Base-by-base conservation (phyloP, 2,888 invertebrate genomes). In the Acrocyrtus sp. region DNA sequence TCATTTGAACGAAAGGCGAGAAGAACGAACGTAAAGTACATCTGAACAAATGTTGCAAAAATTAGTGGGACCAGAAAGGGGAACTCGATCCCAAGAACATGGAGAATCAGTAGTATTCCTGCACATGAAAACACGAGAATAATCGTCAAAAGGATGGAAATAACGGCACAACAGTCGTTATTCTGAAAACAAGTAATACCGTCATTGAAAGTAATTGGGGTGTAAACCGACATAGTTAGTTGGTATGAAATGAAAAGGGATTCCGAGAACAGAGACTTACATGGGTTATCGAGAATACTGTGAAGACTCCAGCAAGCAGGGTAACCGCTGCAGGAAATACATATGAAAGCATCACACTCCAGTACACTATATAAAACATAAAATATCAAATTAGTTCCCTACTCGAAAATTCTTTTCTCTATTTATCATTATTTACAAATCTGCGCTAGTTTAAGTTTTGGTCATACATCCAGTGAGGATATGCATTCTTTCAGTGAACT, bases 31-130 rank as follows among this genome's bases (percentile, higher is more conserved):
- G 66, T 66, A 21, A 66, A 66, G 26, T 21, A 50, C 26, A 50
- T 58, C 12, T 66, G 66, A 12, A 66, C 8, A 5, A 41, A 10
- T 3, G 57, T 57, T 24, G 41, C 66, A 26, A 48, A 34, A 12
- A 66, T 57, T 19, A 66, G 45, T n/a, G 66, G 66, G 22, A 66
- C 51, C 19, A 66, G 34, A 29, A 66, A 66, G 12, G 50, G 66
- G 6, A 39, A 47, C 27, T 66, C 66, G 17, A 66, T 66, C 21
- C 57, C 29, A n/a, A 57, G 15, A n/a, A 66, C 15, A 19, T 66
- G 53, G 1, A 66, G 47, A 27, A 66, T 66, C 19, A 66, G 47
- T 12, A 58, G 34, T 50, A 66, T 66, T 17, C 66, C 66, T n/a
- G 57, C 57, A 24, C 66, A 66, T 10, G 29, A 34, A 26, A 66